phyloP scores from a whole-genome alignment of 2,797 vertebrate genomes.

The Urophycis tenuis region DNA sequence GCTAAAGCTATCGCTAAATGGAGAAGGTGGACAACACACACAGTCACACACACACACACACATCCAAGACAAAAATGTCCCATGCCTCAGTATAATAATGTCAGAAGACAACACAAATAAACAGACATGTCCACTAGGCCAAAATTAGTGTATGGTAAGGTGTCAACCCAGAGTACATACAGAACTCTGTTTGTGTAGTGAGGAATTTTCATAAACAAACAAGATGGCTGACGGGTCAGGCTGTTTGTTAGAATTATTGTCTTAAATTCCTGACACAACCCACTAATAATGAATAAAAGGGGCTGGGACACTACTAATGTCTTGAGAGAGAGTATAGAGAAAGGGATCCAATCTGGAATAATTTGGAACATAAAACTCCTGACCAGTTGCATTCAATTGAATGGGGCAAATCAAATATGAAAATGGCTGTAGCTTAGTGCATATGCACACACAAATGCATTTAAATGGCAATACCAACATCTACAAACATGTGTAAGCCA shows the following conservation, averaged over 20 bases:
- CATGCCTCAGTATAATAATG: neutral
- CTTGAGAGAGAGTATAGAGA: no score
- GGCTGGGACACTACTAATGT: no score
- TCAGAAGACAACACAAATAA: neutral
- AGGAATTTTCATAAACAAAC: no score
- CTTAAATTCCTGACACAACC: neutral
- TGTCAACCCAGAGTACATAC: neutral
- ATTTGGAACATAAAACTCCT: no score
- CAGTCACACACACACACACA: neutral
- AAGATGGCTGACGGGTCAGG: no score
- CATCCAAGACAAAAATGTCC: neutral
- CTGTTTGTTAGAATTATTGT: neutral
- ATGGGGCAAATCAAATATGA: no score
- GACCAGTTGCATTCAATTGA: no score
- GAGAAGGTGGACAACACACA: neutral
- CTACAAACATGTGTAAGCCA: neutral
- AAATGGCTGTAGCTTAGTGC: no score
- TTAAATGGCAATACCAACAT: neutral
- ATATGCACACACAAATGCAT: no score
- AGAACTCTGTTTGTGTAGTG: neutral
- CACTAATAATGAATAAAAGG: no score
- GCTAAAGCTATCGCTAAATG: constrained; percentile 18
- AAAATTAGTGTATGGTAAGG: neutral
- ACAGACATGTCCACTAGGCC: neutral
- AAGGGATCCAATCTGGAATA: no score